phyloP scores from a whole-genome alignment of 2,888 invertebrate genomes.

The Epinotia demarniana region DNA sequence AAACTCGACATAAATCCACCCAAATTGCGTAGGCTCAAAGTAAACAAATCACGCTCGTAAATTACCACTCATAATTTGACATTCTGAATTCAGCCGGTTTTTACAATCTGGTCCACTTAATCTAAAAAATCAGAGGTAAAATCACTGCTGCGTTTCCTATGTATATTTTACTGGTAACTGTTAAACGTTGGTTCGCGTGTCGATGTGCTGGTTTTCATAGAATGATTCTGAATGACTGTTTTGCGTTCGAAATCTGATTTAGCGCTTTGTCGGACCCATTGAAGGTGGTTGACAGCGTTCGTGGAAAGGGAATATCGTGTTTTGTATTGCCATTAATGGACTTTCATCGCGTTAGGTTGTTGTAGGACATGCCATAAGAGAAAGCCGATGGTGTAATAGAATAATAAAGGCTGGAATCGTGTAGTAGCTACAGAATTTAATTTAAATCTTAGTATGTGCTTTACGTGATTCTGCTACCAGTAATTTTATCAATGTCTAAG shows the following conservation, averaged over 20 bases:
- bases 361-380: neutral
- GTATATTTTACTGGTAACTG: constrained; percentile 41
- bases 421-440: neutral
- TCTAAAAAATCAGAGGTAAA: constrained; percentile 29
- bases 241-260: constrained; percentile 44
- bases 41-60: constrained; percentile 41
- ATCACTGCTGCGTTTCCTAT: constrained; percentile 33
- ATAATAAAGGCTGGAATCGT: neutral
- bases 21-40: constrained; percentile 41
- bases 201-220: constrained; percentile 31
- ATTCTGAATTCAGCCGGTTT: constrained; percentile 38
- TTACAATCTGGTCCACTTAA: constrained; percentile 41
- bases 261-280: constrained; percentile 36
- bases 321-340: constrained; percentile 23
- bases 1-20: constrained; percentile 39
- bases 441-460: neutral
- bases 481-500: neutral
- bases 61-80: constrained; percentile 42
- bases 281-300: constrained; percentile 30
- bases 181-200: constrained; percentile 41
- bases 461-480: neutral
- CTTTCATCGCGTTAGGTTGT: constrained; percentile 19
- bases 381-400: neutral
- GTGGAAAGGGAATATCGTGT: constrained; percentile 27
- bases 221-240: constrained; percentile 43